Conservation (phyloP, 2,113 vertebrate genomes). For the Gila orcuttii region DNA sequence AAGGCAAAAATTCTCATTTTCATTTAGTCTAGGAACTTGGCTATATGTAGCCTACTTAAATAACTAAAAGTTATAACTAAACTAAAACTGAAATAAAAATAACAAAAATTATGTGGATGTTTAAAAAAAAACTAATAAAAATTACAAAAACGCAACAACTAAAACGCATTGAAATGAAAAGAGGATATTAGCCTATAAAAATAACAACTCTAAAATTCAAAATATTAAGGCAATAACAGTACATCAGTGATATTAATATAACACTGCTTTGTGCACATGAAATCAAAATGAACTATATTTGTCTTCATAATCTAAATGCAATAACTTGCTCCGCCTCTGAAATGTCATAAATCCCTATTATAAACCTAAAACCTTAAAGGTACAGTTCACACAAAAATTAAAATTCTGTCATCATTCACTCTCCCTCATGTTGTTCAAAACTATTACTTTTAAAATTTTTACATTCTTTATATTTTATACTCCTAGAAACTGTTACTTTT, state of each 20-base stretch:
- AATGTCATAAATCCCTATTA: too few species aligned
- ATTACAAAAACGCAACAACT: background rate
- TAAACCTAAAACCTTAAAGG: too few species aligned
- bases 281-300: background rate
- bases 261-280: background rate
- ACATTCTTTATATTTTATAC: too few species aligned
- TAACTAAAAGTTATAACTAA: background rate
- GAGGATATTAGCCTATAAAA: too few species aligned
- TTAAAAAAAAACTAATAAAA: background rate
- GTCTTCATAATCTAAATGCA: background rate
- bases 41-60: background rate
- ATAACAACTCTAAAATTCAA: too few species aligned
- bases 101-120: background rate
- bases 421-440: too few species aligned
- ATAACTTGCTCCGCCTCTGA: background rate
- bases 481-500: background rate
- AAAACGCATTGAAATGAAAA: too few species aligned
- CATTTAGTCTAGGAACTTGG: background rate
- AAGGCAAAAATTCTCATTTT: background rate
- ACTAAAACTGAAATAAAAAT: background rate
- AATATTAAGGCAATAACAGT: too few species aligned
- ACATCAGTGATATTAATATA: background rate
- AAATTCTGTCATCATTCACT: too few species aligned
- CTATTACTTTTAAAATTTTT: too few species aligned
- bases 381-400: too few species aligned